phyloP scores from a whole-genome alignment of 2,888 invertebrate species.

The Phengaris alcon region DNA sequence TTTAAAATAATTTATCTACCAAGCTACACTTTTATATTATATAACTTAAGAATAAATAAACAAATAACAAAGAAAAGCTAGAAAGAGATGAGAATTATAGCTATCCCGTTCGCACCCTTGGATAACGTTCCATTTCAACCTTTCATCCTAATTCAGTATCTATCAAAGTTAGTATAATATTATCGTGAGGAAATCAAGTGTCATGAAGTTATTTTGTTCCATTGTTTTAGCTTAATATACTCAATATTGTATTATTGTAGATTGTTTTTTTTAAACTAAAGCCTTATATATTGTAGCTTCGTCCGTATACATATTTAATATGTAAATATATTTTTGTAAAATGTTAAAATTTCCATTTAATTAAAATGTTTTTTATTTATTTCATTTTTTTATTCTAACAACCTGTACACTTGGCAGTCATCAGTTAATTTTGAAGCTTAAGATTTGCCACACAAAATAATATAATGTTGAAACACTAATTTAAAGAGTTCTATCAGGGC shows the following conservation, averaged over 20 bases:
- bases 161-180: not conserved
- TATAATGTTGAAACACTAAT: not conserved
- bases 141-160: not conserved
- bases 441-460: not conserved
- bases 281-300: constrained; percentile 40
- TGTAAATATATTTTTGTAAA: constrained; percentile 80
- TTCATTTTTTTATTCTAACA: constrained; percentile 42
- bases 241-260: constrained; percentile 23
- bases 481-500: too few species aligned
- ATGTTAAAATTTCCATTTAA: constrained; percentile 75
- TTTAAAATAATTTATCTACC: too few species aligned
- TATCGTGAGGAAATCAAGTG: constrained; percentile 1
- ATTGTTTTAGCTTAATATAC: constrained; percentile 14
- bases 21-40: too few species aligned
- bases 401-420: not conserved
- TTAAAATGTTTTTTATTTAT: constrained; percentile 70
- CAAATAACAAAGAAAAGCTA: not conserved
- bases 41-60: too few species aligned
- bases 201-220: constrained; percentile 19
- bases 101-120: not conserved
- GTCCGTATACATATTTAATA: constrained; percentile 50
- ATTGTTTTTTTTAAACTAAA: constrained; percentile 31
- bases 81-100: not conserved
- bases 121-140: not conserved
- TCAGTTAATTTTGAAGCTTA: not conserved